These are phyloP conservation scores for Pseudoatta argentina DNA, from an alignment of 1,140 invertebrate species.

Conservation along the genomic window DNA sequence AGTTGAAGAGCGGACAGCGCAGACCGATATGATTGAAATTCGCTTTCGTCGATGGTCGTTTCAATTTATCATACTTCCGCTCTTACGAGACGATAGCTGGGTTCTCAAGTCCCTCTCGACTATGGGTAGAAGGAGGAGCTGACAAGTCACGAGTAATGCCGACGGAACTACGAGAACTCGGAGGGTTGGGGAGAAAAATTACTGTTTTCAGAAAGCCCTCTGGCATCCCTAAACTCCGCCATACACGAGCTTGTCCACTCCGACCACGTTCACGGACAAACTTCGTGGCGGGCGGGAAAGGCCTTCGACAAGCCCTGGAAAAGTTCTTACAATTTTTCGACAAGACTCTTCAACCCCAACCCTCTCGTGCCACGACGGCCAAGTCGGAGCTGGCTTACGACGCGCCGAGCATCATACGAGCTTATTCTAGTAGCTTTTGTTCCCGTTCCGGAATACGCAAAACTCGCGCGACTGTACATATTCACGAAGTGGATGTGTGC, in stretches of 20 bases:
- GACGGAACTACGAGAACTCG: constrained; percentile 18
- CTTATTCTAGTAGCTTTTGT: constrained; percentile 51
- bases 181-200: constrained; percentile 69
- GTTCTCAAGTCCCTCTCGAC: constrained; percentile 60
- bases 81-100: constrained; percentile 49
- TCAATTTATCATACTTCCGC: constrained; percentile 79
- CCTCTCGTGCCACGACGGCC: not conserved
- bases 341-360: constrained; percentile 10
- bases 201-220: constrained; percentile 59
- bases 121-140: constrained; percentile 18
- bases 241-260: constrained; percentile 9
- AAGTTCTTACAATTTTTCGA: constrained; percentile 79
- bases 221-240: constrained; percentile 3
- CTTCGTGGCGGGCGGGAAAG: constrained; percentile 45
- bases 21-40: constrained; percentile 70
- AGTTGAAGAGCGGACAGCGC: constrained; percentile 23
- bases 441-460: constrained; percentile 54
- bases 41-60: constrained; percentile 71
- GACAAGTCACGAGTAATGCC: constrained; percentile 36
- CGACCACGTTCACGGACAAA: constrained; percentile 50
- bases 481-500: not conserved
- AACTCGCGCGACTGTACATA: constrained; percentile 10
- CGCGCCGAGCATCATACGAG: constrained; percentile 32
- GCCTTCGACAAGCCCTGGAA: constrained; percentile 70
- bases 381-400: constrained; percentile 44